Conservation (phyloP, 2,888 invertebrate genomes). For the Mesochorus sp. region DNA sequence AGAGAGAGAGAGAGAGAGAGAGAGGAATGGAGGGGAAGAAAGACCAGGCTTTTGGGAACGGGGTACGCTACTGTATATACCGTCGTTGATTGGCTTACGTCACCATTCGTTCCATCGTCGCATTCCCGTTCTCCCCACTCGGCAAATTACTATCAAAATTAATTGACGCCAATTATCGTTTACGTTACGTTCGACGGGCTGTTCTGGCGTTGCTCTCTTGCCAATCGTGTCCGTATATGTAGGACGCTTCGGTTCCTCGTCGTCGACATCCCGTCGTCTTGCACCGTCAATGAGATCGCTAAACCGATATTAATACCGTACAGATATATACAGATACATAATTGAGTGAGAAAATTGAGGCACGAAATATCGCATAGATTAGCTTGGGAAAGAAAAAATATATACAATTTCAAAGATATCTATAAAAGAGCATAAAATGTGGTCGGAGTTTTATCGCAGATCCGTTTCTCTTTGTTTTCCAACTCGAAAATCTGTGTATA, state of each 20-base stretch:
- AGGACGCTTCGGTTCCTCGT: conserved; percentile 44
- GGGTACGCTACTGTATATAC: conserved; percentile 21
- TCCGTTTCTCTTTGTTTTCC: neutral
- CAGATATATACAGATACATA: neutral
- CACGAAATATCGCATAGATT: too few species aligned
- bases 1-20: neutral
- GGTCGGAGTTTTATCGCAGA: too few species aligned
- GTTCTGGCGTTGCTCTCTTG: conserved; percentile 24
- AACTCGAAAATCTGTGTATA: too few species aligned
- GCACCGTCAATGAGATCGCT: conserved; percentile 32
- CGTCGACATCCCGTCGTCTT: conserved; percentile 16
- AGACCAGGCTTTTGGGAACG: conserved; percentile 8
- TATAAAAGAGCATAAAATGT: too few species aligned
- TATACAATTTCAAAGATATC: too few species aligned
- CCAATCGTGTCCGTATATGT: conserved; percentile 24
- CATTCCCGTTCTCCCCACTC: conserved; percentile 51
- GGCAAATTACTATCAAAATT: conserved; percentile 77
- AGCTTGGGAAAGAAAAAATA: too few species aligned
- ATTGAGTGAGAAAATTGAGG: too few species aligned
- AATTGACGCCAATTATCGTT: conserved; percentile 79
- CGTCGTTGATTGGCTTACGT: conserved; percentile 74
- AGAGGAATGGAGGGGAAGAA: too few species aligned
- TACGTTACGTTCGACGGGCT: conserved; percentile 61
- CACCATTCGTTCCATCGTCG: conserved; percentile 63
- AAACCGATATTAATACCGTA: conserved; percentile 22